Percentiles rank a stretch among this genome's conserved stretches.
phyloP scores from a whole-genome alignment of 2,797 vertebrate species.

The Hapalemur alaotrensis region DNA sequence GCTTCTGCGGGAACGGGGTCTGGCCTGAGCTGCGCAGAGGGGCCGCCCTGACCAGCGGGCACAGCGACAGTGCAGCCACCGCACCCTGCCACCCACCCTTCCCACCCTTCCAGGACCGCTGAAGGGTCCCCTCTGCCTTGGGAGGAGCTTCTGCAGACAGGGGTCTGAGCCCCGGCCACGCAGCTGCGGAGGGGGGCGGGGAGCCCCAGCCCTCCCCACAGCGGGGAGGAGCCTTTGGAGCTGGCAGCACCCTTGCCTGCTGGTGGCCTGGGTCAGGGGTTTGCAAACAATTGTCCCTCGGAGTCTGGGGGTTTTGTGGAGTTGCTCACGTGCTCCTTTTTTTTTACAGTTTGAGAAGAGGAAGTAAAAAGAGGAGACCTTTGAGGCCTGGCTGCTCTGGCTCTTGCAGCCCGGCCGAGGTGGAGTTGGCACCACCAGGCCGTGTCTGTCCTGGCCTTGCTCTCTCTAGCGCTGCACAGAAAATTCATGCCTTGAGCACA shows the following conservation, averaged over 20 bases:
- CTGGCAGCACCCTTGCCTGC: no score
- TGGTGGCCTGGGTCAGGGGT: not conserved
- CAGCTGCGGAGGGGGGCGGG: not conserved
- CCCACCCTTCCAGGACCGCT: fast-evolving
- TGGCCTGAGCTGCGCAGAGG: not conserved
- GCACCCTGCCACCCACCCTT: no score
- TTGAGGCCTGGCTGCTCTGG: not conserved
- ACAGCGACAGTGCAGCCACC: not conserved
- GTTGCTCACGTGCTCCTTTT: not conserved
- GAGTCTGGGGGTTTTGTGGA: not conserved
- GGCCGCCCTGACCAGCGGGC: not conserved
- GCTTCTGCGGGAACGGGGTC: not conserved
- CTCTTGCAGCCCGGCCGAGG: not conserved
- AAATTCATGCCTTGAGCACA: not conserved
- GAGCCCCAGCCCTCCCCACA: fast-evolving
- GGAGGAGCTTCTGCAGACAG: no score
- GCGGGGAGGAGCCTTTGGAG: no score
- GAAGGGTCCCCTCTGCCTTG: not conserved
- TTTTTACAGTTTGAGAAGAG: not conserved
- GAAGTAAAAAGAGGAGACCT: not conserved
- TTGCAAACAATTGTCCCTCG: not conserved
- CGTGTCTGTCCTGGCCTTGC: not conserved
- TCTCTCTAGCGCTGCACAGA: not conserved
- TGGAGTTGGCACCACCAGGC: not conserved
- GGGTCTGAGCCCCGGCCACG: not conserved